Conservation (phyloP, 2,888 invertebrate genomes). For the Pherbina coryleti region DNA sequence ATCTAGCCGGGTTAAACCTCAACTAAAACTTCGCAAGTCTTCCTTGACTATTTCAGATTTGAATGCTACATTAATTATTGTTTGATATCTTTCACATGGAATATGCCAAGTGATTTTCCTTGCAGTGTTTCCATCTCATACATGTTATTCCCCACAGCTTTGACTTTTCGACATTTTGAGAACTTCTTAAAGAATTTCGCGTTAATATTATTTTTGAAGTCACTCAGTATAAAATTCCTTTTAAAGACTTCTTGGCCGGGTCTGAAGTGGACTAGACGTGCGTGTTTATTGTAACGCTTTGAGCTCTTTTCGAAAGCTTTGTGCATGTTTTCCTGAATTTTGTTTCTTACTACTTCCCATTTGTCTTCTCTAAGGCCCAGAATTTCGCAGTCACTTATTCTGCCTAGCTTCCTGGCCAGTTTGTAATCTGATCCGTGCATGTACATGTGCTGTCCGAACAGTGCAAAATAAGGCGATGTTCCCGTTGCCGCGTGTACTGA, state of each 20-base stretch:
- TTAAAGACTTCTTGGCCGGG: slow-evolving; percentile 14
- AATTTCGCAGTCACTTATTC: background rate
- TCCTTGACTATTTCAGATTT: too few species aligned
- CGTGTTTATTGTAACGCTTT: background rate
- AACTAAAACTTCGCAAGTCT: too few species aligned
- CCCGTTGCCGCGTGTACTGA: background rate
- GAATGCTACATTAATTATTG: too few species aligned
- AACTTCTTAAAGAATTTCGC: background rate
- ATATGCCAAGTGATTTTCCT: background rate
- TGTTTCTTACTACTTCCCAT: background rate
- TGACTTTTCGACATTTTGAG: background rate
- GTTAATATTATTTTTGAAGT: background rate
- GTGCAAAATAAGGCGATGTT: background rate
- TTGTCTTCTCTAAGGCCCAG: background rate
- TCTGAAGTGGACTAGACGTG: background rate
- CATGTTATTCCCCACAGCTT: background rate
- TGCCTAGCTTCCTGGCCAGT: background rate
- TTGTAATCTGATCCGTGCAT: background rate
- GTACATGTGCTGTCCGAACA: background rate
- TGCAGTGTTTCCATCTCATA: background rate
- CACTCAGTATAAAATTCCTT: background rate
- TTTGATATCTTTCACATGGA: background rate
- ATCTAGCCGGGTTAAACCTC: too few species aligned
- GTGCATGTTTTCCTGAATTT: background rate
- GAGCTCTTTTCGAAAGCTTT: background rate